These are phyloP conservation scores for Monarcha castaneiventris DNA, from an alignment of 2,113 vertebrate genomes.

Conservation along the genomic window DNA sequence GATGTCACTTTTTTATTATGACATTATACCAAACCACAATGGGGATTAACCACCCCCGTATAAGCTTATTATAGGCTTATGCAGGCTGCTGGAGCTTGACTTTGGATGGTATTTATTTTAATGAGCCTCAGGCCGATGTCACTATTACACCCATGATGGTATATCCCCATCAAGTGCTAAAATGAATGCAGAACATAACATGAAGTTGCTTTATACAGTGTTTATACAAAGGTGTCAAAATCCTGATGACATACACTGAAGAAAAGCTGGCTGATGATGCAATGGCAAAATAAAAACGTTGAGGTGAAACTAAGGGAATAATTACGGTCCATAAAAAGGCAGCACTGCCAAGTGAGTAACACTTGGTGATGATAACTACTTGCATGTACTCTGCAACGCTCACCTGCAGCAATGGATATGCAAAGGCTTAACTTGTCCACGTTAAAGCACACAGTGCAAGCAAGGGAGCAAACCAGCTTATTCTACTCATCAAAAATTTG, in stretches of 20 bases:
- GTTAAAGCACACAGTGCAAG: background rate
- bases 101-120: slow-evolving; percentile 41
- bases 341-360: background rate
- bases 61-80: slow-evolving; percentile 66
- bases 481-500: background rate
- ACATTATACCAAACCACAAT: slow-evolving; percentile 49
- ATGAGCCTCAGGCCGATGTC: slow-evolving; percentile 12
- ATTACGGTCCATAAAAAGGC: background rate
- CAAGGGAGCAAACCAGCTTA: background rate
- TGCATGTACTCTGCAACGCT: background rate
- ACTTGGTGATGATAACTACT: background rate
- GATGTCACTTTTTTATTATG: slow-evolving; percentile 60
- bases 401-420: background rate
- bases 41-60: slow-evolving; percentile 25
- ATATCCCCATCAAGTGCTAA: background rate
- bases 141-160: background rate
- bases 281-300: background rate
- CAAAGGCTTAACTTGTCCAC: background rate
- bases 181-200: background rate
- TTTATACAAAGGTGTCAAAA: background rate
- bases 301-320: background rate
- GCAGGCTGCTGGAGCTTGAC: slow-evolving; percentile 33
- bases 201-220: background rate
- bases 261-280: background rate
- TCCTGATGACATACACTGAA: background rate